Conservation (phyloP, 2,797 vertebrate species). For the Acrossocheilus wenchowensis region DNA sequence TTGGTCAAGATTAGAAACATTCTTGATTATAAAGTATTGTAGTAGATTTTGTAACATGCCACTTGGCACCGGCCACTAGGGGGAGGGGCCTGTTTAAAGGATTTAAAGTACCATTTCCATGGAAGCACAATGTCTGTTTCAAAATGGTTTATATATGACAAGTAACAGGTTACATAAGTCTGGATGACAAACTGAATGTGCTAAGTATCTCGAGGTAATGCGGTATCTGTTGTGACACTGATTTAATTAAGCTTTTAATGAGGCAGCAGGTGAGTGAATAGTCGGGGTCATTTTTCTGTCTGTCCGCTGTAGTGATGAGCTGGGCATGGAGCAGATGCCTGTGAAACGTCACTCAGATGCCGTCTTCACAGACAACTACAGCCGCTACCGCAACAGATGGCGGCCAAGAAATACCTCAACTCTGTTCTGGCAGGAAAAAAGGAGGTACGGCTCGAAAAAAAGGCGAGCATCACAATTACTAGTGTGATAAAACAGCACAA, state of each 20-base stretch:
- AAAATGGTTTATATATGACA: background rate
- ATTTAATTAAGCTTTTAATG: constrained; percentile 6
- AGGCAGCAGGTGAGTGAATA: background rate
- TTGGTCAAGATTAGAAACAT: background rate
- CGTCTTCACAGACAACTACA: constrained; percentile 88
- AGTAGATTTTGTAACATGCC: background rate
- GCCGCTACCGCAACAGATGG: constrained; percentile 85
- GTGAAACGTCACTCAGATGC: constrained; percentile 86
- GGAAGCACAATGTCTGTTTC: no score
- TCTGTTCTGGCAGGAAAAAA: constrained; percentile 85
- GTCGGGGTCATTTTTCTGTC: constrained; percentile 7
- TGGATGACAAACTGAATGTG: background rate
- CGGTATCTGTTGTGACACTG: constrained; percentile 11
- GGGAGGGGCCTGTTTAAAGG: background rate
- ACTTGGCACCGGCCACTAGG: background rate
- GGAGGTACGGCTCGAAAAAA: constrained; percentile 75
- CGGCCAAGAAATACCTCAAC: constrained; percentile 87
- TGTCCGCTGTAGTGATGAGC: constrained; percentile 64
- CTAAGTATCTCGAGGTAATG: background rate
- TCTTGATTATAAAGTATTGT: background rate
- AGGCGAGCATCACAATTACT: background rate
- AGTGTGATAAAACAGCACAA: background rate
- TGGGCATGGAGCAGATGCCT: constrained; percentile 71
- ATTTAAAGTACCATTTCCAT: background rate
- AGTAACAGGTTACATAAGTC: background rate